Conservation (phyloP, 2,888 invertebrate genomes). For the Hemaris fuciformis region DNA sequence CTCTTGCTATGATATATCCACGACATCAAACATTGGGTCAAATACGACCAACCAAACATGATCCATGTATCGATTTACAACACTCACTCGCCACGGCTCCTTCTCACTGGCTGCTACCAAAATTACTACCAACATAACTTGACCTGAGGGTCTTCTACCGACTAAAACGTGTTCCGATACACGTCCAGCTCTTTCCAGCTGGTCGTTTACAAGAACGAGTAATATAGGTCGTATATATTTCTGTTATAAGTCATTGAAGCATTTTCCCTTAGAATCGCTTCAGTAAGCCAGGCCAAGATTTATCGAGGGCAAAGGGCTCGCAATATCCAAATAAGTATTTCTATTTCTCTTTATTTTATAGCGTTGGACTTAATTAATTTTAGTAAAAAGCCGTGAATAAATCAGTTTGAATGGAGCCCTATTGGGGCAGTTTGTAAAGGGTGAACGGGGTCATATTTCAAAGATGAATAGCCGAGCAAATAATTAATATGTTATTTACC, state of each 20-base stretch:
- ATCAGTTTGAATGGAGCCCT: neutral
- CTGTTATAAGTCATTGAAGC: constrained; percentile 69
- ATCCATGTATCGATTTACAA: constrained; percentile 32
- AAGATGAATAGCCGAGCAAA: constrained; percentile 6
- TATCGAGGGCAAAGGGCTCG: constrained; percentile 43
- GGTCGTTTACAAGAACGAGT: constrained; percentile 37
- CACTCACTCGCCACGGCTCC: constrained; percentile 30
- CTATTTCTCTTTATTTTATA: constrained; percentile 29
- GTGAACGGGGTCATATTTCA: constrained; percentile 13
- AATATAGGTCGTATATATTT: constrained; percentile 71
- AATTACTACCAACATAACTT: constrained; percentile 36
- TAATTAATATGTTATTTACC: neutral
- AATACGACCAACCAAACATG: constrained; percentile 35
- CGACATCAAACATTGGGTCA: constrained; percentile 45
- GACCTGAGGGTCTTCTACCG: constrained; percentile 25
- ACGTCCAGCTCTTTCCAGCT: constrained; percentile 24
- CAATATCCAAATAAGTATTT: constrained; percentile 47
- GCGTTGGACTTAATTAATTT: constrained; percentile 18
- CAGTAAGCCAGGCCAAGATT: constrained; percentile 63
- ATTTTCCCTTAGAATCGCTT: constrained; percentile 60
- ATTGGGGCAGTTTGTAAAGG: constrained; percentile 1
- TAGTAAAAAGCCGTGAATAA: constrained; percentile 4
- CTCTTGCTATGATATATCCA: constrained; percentile 44
- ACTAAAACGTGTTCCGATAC: constrained; percentile 18
- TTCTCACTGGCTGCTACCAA: constrained; percentile 35